Percentiles rank a stretch among this genome's conserved stretches.
phyloP scores from a whole-genome alignment of 2,113 vertebrate genomes.

The Nicator chloris region DNA sequence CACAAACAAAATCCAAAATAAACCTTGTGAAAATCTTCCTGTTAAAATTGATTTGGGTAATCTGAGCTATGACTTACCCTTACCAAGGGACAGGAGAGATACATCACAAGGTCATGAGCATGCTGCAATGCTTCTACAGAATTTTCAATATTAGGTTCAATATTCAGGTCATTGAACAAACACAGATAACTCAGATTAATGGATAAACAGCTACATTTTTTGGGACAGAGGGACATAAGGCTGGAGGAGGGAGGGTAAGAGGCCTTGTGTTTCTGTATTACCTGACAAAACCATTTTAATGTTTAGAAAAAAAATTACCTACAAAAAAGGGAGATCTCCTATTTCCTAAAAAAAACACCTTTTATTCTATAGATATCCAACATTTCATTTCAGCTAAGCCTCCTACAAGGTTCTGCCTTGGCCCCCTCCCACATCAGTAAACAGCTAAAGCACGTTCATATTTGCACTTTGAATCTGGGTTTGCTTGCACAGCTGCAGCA shows the following conservation, averaged over 20 bases:
- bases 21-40: not conserved
- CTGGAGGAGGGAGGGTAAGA: not conserved
- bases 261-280: not conserved
- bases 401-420: not conserved
- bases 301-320: not conserved
- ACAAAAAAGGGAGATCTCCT: not conserved
- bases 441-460: not conserved
- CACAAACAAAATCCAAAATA: not conserved
- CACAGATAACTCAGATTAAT: not conserved
- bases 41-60: not conserved
- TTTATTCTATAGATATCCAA: not conserved
- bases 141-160: not conserved
- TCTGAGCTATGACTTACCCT: not conserved
- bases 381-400: not conserved
- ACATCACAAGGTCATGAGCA: not conserved
- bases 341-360: not conserved
- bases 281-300: not conserved
- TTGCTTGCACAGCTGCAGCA: slow-evolving; percentile 51
- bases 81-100: not conserved
- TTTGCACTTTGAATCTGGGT: not conserved
- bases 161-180: not conserved
- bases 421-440: not conserved
- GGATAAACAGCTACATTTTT: not conserved
- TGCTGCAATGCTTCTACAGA: not conserved
- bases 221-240: not conserved